Evolutionary conservation across 2,888 invertebrate genomes (phyloP).

Genomic region (Ecliptopera silaceata): DNA sequence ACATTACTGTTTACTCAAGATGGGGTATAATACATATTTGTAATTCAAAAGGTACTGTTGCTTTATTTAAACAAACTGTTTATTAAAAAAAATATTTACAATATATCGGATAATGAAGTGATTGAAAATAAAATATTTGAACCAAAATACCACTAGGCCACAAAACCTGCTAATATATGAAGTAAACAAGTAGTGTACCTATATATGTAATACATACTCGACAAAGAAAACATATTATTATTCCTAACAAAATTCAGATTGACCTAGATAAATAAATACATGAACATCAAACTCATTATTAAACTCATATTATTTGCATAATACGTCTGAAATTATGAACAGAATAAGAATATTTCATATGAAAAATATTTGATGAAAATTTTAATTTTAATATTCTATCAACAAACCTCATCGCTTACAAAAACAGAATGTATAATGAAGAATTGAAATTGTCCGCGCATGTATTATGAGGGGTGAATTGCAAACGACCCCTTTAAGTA

Average conservation of each 20-base stretch:
- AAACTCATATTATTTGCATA: neutral
- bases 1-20: slow-evolving; percentile 22
- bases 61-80: too few relatives aligned
- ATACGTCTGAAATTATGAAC: neutral
- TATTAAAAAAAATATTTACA: too few relatives aligned
- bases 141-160: too few relatives aligned
- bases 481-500: slow-evolving; percentile 36
- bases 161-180: too few relatives aligned
- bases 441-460: slow-evolving; percentile 43
- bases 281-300: neutral
- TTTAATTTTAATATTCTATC: slow-evolving; percentile 16
- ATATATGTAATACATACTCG: too few relatives aligned
- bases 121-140: too few relatives aligned
- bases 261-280: too few relatives aligned
- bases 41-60: neutral
- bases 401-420: slow-evolving; percentile 15
- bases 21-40: neutral
- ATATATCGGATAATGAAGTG: too few relatives aligned
- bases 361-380: slow-evolving; percentile 3
- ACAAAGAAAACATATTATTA: too few relatives aligned
- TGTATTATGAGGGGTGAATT: slow-evolving; percentile 42
- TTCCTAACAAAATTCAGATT: too few relatives aligned
- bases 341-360: slow-evolving; percentile 5
- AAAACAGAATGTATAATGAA: slow-evolving; percentile 43
- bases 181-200: too few relatives aligned